phyloP scores from a whole-genome alignment of 2,113 vertebrate genomes.

The Tricholaema leucomelas region DNA sequence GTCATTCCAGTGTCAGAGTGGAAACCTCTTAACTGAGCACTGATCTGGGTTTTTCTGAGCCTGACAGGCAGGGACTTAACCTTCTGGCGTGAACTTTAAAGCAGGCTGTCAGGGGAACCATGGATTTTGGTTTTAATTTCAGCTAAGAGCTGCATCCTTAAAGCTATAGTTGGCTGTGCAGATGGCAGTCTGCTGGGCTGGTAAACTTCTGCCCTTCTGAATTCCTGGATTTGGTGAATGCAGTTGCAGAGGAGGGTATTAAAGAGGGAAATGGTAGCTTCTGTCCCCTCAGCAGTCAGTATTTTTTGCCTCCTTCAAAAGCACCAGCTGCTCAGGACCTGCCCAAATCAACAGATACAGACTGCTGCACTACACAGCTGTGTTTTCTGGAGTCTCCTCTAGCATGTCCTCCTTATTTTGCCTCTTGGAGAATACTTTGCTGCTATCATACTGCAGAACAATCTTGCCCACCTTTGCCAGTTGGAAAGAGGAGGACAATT shows the following conservation, averaged over 20 bases:
- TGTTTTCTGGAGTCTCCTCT: neutral
- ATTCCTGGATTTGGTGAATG: neutral
- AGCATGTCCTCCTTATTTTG: accelerated
- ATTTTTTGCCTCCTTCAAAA: neutral
- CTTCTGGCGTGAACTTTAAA: neutral
- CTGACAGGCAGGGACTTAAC: neutral
- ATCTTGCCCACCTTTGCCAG: neutral
- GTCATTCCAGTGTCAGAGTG: neutral
- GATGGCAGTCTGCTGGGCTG: neutral
- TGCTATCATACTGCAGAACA: neutral
- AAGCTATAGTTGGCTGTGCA: neutral
- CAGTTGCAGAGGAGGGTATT: neutral
- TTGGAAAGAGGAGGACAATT: neutral
- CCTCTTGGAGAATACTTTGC: neutral
- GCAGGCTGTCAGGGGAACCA: neutral
- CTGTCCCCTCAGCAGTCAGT: neutral
- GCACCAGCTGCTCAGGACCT: neutral
- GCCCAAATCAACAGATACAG: neutral
- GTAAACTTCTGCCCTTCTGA: neutral
- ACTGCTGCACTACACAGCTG: accelerated
- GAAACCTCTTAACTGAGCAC: neutral
- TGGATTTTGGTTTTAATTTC: neutral
- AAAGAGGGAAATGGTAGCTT: neutral
- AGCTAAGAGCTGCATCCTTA: neutral
- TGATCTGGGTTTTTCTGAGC: neutral